A percentile compares a stretch with the other conserved stretches of the same genome.
phyloP scores from a whole-genome alignment of 2,113 vertebrate genomes.

The Marmota flaviventris region DNA sequence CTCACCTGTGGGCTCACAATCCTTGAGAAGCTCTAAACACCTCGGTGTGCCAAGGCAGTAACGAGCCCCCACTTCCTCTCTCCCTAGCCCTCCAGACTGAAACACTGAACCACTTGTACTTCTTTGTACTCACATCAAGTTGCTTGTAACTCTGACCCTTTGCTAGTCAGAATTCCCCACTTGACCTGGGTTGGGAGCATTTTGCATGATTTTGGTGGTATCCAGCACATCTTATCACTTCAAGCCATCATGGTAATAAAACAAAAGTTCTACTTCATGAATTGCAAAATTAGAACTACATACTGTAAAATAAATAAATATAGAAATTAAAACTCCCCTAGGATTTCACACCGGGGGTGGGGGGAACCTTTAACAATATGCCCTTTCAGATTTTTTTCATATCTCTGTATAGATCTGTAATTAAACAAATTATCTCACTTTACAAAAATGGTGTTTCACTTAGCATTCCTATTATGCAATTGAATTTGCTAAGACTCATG shows the following conservation, averaged over 20 bases:
- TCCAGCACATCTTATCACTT: not conserved
- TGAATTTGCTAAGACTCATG: not conserved
- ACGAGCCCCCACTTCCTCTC: not conserved
- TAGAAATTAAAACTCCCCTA: not conserved
- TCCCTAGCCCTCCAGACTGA: not conserved
- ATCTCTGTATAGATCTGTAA: not conserved
- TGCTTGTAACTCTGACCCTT: not conserved
- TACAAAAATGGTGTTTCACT: not conserved
- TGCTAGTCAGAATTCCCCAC: not conserved
- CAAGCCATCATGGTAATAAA: not conserved
- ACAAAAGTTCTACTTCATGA: not conserved
- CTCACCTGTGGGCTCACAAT: not conserved
- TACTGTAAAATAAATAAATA: constrained; percentile 8
- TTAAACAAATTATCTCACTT: not conserved
- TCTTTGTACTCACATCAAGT: not conserved
- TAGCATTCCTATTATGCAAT: not conserved
- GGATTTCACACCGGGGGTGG: not conserved
- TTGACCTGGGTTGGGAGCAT: not conserved
- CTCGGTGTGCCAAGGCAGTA: not conserved
- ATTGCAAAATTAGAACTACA: constrained; percentile 26
- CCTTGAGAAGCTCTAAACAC: not conserved
- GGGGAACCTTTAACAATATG: not conserved
- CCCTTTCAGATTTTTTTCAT: not conserved
- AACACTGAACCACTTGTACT: not conserved
- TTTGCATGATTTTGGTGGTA: not conserved